Conservation (phyloP, 2,888 invertebrate species). For the Argynnis bischoffii region DNA sequence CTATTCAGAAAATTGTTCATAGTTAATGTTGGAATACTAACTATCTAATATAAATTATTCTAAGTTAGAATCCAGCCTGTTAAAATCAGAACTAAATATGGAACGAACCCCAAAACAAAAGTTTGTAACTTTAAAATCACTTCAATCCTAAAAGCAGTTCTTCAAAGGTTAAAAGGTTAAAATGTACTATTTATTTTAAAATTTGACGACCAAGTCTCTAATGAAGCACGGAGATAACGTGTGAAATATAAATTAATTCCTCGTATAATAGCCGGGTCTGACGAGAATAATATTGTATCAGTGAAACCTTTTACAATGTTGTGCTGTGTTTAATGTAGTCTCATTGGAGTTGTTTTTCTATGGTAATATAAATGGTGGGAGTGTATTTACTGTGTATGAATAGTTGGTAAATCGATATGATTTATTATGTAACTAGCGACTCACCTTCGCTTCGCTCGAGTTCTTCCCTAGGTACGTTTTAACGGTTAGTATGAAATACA, state of each 20-base stretch:
- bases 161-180: slow-evolving; percentile 21
- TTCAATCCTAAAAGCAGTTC: neutral
- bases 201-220: slow-evolving; percentile 35
- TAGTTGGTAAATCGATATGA: neutral
- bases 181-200: slow-evolving; percentile 32
- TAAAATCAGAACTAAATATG: too few relatives aligned
- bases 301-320: slow-evolving; percentile 64
- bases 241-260: slow-evolving; percentile 64
- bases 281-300: slow-evolving; percentile 69
- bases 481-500: too few relatives aligned
- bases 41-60: too few relatives aligned
- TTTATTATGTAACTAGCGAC: too few relatives aligned
- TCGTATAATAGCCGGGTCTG: slow-evolving; percentile 55
- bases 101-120: too few relatives aligned
- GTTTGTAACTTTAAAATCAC: neutral
- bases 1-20: too few relatives aligned
- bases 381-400: neutral
- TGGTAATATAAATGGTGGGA: neutral
- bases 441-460: too few relatives aligned
- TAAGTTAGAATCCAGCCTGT: too few relatives aligned
- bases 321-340: slow-evolving; percentile 47
- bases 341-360: neutral
- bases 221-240: slow-evolving; percentile 43
- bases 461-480: too few relatives aligned
- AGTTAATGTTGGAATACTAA: too few relatives aligned